Evolutionary conservation across 1,140 invertebrate genomes (phyloP).

Genomic region (Paramacrobiotus metropolitanus): DNA sequence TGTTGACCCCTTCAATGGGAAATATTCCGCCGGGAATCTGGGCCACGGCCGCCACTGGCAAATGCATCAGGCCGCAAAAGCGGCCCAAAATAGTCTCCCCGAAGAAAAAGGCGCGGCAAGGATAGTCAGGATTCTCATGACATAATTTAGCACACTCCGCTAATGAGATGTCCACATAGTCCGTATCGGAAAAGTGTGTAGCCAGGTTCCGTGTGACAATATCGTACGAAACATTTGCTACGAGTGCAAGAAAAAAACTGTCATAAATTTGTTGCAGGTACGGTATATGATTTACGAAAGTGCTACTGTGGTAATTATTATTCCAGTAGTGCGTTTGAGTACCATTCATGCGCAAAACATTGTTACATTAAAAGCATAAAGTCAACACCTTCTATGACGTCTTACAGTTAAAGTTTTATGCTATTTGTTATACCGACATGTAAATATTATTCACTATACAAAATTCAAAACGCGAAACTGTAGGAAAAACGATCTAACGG

Average conservation of each 20-base stretch:
- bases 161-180: slow-evolving; percentile 1
- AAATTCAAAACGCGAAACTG: too few relatives aligned
- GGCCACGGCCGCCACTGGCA: not conserved
- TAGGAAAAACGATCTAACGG: too few relatives aligned
- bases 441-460: too few relatives aligned
- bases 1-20: not conserved
- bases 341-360: too few relatives aligned
- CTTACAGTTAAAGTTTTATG: too few relatives aligned
- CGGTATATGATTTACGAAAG: too few relatives aligned
- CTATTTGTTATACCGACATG: too few relatives aligned
- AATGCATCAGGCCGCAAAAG: slow-evolving; percentile 1
- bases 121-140: not conserved
- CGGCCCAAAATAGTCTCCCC: not conserved
- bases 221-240: not conserved
- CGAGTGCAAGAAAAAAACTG: not conserved
- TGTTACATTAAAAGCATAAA: too few relatives aligned
- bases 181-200: not conserved
- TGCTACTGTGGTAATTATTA: too few relatives aligned
- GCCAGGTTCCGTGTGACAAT: not conserved
- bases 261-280: too few relatives aligned
- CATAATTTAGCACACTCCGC: not conserved
- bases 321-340: too few relatives aligned
- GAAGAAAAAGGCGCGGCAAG: not conserved
- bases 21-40: not conserved
- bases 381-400: too few relatives aligned